These are phyloP conservation scores for Temnothorax curvispinosus DNA, from an alignment of 1,140 invertebrate species.

Conservation along the genomic window DNA sequence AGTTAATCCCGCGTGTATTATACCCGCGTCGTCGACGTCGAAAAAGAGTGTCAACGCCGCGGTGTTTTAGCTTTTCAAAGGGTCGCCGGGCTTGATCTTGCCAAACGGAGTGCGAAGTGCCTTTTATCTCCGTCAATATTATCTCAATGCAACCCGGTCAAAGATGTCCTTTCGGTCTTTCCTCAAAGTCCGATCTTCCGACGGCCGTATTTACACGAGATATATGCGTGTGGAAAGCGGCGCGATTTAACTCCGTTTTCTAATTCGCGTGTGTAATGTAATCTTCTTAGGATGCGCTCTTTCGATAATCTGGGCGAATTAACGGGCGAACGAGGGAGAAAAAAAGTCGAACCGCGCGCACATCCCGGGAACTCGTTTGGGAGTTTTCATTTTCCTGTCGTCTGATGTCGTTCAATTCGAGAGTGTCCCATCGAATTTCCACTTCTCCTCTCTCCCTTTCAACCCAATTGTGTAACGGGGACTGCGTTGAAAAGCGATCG, in stretches of 20 bases:
- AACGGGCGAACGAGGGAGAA: not conserved
- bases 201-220: not conserved
- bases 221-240: not conserved
- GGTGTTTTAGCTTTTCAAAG: constrained; percentile 39
- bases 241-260: not conserved
- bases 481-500: not conserved
- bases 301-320: constrained; percentile 14
- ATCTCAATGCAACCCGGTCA: constrained; percentile 43
- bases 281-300: constrained; percentile 7
- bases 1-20: not conserved
- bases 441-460: not conserved
- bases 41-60: constrained; percentile 3
- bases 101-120: constrained; percentile 36
- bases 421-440: not conserved
- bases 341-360: not conserved
- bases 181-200: not conserved
- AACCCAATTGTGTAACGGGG: not conserved
- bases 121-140: constrained; percentile 50
- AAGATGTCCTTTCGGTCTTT: constrained; percentile 34
- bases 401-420: constrained; percentile 44
- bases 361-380: not conserved
- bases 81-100: not conserved
- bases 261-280: constrained; percentile 1
- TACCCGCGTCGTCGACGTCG: not conserved
- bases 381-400: constrained; percentile 66